Evolutionary conservation across 2,113 vertebrate species (phyloP).

Genomic region (Eublepharis macularius): DNA sequence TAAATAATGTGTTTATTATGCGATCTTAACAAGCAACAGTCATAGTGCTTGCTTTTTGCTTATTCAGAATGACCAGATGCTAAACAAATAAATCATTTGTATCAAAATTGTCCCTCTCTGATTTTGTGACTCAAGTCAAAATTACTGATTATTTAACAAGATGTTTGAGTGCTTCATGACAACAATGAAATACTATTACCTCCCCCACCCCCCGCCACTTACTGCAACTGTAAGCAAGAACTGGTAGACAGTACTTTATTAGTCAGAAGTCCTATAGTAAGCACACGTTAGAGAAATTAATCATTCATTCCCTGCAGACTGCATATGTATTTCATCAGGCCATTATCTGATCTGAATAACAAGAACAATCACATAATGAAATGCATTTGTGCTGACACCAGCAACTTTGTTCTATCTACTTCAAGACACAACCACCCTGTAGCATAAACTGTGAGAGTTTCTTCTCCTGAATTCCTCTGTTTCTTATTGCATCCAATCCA

Average conservation of each 20-base stretch:
- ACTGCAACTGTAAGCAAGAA: constrained; percentile 70
- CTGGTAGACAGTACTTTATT: constrained; percentile 68
- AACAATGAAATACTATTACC: constrained; percentile 45
- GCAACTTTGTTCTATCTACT: constrained; percentile 71
- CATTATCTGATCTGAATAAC: constrained; percentile 78
- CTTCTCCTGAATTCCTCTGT: constrained; percentile 8
- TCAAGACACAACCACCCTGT: constrained; percentile 57
- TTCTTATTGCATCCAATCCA: constrained; percentile 37
- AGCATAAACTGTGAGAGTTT: constrained; percentile 47
- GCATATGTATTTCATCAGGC: constrained; percentile 76
- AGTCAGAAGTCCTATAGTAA: constrained; percentile 72
- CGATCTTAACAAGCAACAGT: not conserved
- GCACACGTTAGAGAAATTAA: constrained; percentile 75
- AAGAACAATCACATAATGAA: constrained; percentile 80
- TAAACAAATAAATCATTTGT: constrained; percentile 19
- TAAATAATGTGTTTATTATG: not conserved
- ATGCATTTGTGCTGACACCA: constrained; percentile 73
- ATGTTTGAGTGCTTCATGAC: constrained; percentile 34
- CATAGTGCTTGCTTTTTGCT: not conserved
- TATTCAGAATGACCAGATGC: constrained; percentile 12
- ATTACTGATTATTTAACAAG: constrained; percentile 38
- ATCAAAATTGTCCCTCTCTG: not conserved
- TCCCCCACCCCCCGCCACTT: constrained; percentile 57
- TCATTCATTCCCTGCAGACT: constrained; percentile 76
- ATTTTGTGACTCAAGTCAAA: constrained; percentile 35